Evolutionary conservation across 2,113 vertebrate species (phyloP).

Genomic region (Triplophysa rosa): DNA sequence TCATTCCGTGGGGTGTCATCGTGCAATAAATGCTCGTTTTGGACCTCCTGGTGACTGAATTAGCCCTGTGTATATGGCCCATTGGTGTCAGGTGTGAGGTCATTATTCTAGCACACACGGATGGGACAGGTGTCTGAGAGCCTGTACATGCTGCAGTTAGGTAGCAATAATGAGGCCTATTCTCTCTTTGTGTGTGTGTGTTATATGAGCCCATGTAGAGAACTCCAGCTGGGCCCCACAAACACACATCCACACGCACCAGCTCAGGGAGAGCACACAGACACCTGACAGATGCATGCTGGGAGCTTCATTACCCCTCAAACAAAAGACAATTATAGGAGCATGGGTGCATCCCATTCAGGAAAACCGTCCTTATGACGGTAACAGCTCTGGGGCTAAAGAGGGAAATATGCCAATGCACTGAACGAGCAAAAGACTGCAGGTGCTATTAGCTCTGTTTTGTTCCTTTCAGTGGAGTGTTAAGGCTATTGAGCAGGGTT

Average conservation of each 20-base stretch:
- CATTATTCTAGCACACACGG: conserved; percentile 82
- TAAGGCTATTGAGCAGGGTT: conserved; percentile 17
- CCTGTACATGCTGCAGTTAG: conserved; percentile 93
- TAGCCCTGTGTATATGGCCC: conserved; percentile 77
- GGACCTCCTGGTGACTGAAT: conserved; percentile 84
- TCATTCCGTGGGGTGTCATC: conserved; percentile 66
- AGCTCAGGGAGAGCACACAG: conserved; percentile 85
- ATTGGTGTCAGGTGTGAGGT: conserved; percentile 93
- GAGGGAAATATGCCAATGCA: not conserved
- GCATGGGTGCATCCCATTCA: conserved; percentile 60
- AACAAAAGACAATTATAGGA: conserved; percentile 88
- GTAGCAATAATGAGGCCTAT: conserved; percentile 83
- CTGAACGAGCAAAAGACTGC: not conserved
- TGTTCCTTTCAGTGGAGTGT: not conserved
- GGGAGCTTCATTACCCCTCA: conserved; percentile 90
- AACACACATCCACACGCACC: conserved; percentile 73
- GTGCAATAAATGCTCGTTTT: conserved; percentile 70
- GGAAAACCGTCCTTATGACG: conserved; percentile 16
- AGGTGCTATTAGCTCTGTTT: conserved; percentile 8
- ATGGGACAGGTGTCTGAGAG: conserved; percentile 86
- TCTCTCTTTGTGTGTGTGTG: conserved; percentile 64
- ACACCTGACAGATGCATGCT: conserved; percentile 92
- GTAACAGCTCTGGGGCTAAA: not conserved
- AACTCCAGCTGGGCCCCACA: conserved; percentile 88
- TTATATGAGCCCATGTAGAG: conserved; percentile 60